phyloP scores from a whole-genome alignment of 1,140 invertebrate species.

The Parasteatoda tepidariorum region DNA sequence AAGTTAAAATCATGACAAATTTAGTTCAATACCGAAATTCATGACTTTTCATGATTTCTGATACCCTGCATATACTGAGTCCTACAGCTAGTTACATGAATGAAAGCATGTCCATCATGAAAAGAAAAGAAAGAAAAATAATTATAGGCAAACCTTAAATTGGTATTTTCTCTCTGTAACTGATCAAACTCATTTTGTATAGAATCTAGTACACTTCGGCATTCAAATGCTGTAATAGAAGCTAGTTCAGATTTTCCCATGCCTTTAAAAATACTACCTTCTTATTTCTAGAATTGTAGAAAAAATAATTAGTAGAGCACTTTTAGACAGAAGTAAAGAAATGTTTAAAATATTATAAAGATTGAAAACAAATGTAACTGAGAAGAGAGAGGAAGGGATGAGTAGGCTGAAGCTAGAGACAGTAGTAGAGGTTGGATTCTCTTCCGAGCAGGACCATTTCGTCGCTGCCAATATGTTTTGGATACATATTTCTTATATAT shows the following conservation, averaged over 20 bases:
- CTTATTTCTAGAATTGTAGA: too few relatives aligned
- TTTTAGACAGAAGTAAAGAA: too few relatives aligned
- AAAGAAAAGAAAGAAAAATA: neutral
- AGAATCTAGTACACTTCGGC: slow-evolving; percentile 44
- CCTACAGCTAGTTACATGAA: neutral
- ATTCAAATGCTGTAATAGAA: slow-evolving; percentile 37
- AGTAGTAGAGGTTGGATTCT: too few relatives aligned
- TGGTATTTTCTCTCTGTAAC: slow-evolving; percentile 32
- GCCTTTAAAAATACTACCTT: too few relatives aligned
- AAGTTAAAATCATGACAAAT: neutral
- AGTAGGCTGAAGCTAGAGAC: too few relatives aligned
- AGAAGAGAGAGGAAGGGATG: too few relatives aligned
- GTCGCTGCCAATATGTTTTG: too few relatives aligned
- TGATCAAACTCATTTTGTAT: slow-evolving; percentile 51
- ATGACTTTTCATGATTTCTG: neutral
- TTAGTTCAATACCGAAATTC: neutral
- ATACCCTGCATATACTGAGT: neutral
- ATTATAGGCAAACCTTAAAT: slow-evolving; percentile 20
- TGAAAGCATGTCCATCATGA: neutral
- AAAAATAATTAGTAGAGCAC: too few relatives aligned
- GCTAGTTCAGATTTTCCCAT: slow-evolving; percentile 52
- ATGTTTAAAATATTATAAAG: too few relatives aligned
- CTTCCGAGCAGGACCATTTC: too few relatives aligned
- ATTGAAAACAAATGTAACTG: too few relatives aligned
- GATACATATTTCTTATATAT: too few relatives aligned